Conservation (phyloP, 2,797 vertebrate genomes). For the Hapalemur alaotrensis region DNA sequence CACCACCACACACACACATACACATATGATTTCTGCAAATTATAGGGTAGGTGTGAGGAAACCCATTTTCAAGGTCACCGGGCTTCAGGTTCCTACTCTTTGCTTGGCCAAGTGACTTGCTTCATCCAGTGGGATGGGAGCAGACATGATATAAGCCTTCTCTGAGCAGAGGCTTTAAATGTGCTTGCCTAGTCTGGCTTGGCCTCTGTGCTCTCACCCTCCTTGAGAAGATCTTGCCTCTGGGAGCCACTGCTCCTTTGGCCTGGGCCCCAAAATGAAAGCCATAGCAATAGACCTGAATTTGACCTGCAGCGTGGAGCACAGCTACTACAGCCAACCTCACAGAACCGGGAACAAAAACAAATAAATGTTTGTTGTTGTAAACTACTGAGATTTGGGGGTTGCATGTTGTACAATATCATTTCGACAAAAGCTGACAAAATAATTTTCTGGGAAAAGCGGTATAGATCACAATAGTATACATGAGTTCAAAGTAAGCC, state of each 20-base stretch:
- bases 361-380: not conserved
- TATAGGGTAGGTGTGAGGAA: not conserved
- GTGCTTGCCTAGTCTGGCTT: not conserved
- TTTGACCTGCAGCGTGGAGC: not conserved
- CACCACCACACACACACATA: not conserved
- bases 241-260: not conserved
- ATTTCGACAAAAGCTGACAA: constrained; percentile 27
- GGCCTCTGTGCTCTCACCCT: not conserved
- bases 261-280: not conserved
- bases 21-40: not conserved
- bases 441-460: not conserved
- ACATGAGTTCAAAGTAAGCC: not conserved
- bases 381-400: not conserved
- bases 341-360: not conserved
- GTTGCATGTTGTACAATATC: not conserved
- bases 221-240: not conserved
- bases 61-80: not conserved
- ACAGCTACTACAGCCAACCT: not conserved
- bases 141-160: not conserved
- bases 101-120: not conserved
- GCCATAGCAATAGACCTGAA: not conserved
- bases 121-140: not conserved
- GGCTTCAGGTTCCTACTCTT: not conserved
- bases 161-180: not conserved
- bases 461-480: not conserved